These are phyloP conservation scores for Scyliorhinus canicula DNA, from an alignment of 2,797 vertebrate species.

Conservation along the genomic window DNA sequence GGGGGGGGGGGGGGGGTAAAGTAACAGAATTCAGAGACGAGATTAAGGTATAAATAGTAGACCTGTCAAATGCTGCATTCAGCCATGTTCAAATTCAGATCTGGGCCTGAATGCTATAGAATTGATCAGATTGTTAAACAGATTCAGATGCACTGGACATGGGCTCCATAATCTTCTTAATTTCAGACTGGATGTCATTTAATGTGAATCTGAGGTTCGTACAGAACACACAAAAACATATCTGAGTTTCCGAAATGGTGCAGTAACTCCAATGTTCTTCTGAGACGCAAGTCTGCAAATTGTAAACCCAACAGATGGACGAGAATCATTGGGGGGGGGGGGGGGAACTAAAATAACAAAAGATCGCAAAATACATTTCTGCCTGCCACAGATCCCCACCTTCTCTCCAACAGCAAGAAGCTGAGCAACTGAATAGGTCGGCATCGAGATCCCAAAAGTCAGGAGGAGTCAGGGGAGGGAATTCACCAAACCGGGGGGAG, in stretches of 20 bases:
- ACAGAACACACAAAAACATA: no score
- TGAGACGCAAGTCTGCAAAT: not conserved
- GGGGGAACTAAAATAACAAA: no score
- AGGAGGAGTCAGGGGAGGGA: not conserved
- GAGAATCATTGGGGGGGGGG: not conserved
- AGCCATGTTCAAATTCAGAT: no score
- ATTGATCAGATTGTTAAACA: not conserved
- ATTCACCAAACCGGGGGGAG: no score
- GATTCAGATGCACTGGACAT: not conserved
- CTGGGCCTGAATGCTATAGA: no score
- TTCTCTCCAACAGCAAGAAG: not conserved
- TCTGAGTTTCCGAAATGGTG: not conserved
- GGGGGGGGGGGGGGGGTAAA: not conserved
- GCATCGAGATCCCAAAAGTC: not conserved
- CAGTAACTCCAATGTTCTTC: not conserved
- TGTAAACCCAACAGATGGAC: not conserved
- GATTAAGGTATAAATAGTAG: not conserved
- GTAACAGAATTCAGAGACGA: not conserved
- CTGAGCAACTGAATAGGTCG: not conserved
- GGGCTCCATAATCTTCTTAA: not conserved
- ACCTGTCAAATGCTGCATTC: not conserved
- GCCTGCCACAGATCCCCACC: not conserved
- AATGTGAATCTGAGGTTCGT: not conserved
- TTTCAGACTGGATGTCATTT: not conserved
- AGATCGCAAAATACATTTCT: not conserved